phyloP scores from a whole-genome alignment of 2,113 vertebrate genomes.

The Perccottus glenii region DNA sequence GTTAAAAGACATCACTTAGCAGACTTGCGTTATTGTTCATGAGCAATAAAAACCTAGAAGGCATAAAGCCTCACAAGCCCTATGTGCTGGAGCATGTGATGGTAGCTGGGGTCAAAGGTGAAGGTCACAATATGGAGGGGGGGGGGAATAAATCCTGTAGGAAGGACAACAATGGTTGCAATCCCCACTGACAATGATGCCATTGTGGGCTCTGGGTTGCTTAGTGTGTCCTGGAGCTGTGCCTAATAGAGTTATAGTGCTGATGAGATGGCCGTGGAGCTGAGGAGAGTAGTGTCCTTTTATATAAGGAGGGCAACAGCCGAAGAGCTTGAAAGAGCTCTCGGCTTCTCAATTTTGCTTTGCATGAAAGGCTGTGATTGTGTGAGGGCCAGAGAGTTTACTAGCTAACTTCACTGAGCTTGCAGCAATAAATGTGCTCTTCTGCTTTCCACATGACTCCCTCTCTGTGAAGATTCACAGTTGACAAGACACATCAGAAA shows the following conservation, averaged over 20 bases:
- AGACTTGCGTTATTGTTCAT: conserved; percentile 55
- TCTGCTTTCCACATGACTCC: conserved; percentile 46
- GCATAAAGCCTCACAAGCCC: conserved; percentile 53
- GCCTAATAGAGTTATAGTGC: conserved; percentile 80
- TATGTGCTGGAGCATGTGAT: conserved; percentile 58
- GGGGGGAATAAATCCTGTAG: conserved; percentile 78
- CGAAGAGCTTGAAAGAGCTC: conserved; percentile 63
- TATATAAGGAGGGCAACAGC: conserved; percentile 48
- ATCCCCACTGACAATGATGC: conserved; percentile 74
- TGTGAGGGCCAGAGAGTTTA: conserved; percentile 36
- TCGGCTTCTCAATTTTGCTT: conserved; percentile 61
- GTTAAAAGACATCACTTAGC: conserved; percentile 62
- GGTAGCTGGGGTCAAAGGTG: conserved; percentile 69
- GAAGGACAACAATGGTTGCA: conserved; percentile 67
- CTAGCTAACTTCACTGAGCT: conserved; percentile 41
- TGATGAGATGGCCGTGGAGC: conserved; percentile 68
- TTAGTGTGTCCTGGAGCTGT: conserved; percentile 76
- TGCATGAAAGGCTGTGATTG: conserved; percentile 63
- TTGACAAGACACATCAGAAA: conserved; percentile 29
- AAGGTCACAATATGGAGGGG: conserved; percentile 75
- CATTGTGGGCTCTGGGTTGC: conserved; percentile 70
- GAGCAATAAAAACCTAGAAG: conserved; percentile 52
- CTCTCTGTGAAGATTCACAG: conserved; percentile 36
- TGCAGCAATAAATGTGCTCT: conserved; percentile 36
- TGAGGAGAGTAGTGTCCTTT: conserved; percentile 64